Evolutionary conservation across 2,797 vertebrate species (phyloP), one percentile per base, ranked within the genome.

Genomic region (Cygnus olor): DNA sequence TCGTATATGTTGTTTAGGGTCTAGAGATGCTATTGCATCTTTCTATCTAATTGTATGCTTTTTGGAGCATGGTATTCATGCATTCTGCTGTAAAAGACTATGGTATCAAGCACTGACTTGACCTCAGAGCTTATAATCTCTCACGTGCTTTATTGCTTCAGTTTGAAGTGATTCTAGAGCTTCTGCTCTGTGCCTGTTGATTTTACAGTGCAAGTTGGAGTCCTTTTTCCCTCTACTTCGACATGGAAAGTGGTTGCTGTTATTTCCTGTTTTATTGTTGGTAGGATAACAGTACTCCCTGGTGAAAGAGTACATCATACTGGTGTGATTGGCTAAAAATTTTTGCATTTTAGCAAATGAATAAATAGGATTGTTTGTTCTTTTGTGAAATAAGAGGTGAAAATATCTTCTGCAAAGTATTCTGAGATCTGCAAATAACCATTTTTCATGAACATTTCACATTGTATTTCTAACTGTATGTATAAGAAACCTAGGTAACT

Each of bases 1-100:
- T 77, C 34, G 68, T 72, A 42, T 86, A 53, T 38, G 60, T 91
- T 94, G 90, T 89, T 88, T 96, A 89, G 88, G 84, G 74, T 80
- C 77, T 78, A 81, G 68, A 86, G 73, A 70, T 84, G 80, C 60
- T 88, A 38, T 88, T 88, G 58, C 28, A 51, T 93, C 68, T 83
- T 82, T 74, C 84, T 53, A 82, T 85, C 64, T 77, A 77, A 89
- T 91, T 53, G 64, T 87, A 2, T 70, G 74, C 78, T 93, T 82
- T 94, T 91, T 93, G 78, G 64, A 94, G 71, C 71, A 66, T 45
- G 21, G 34, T 73, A 68, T 54, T 82, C 93, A 96, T 69, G 65
- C 42, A 58, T 85, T 87, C 80, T 90, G 45, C 83, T 89, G 14
- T 74, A 79, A 85, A 71, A 73, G 74, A 24, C 14, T 7, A 10